phyloP scores from a whole-genome alignment of 1,140 invertebrate genomes.

The Eulimnadia texana region DNA sequence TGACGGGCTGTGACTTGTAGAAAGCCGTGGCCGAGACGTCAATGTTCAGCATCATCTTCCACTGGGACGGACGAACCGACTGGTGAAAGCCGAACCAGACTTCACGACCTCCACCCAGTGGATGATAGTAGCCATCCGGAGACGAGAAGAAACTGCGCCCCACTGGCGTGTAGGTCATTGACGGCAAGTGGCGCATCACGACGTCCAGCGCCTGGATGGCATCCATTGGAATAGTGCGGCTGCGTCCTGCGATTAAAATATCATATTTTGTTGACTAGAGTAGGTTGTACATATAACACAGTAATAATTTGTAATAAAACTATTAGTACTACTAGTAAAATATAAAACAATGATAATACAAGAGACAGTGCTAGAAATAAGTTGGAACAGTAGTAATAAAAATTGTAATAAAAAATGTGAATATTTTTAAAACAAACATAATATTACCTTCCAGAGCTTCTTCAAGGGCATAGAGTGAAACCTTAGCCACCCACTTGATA shows the following conservation, averaged over 20 bases:
- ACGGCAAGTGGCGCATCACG: constrained; percentile 96
- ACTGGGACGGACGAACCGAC: constrained; percentile 94
- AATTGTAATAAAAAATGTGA: too few species aligned
- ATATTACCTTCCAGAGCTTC: constrained; percentile 88
- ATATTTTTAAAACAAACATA: too few species aligned
- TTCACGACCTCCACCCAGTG: constrained; percentile 92
- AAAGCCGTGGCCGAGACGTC: constrained; percentile 99
- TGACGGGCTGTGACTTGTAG: constrained; percentile 98
- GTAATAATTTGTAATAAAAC: too few species aligned
- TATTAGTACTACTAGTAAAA: too few species aligned
- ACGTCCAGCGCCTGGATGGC: constrained; percentile 95
- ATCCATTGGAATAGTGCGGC: constrained; percentile 93
- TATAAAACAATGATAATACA: too few species aligned
- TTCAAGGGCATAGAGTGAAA: constrained; percentile 89
- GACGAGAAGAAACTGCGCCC: constrained; percentile 98
- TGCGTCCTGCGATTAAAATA: constrained; percentile 34
- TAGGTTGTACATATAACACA: too few species aligned
- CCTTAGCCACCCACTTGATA: constrained; percentile 95
- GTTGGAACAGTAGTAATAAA: too few species aligned
- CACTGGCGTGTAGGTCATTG: constrained; percentile 98
- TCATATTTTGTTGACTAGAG: not conserved
- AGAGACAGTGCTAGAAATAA: too few species aligned
- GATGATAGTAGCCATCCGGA: constrained; percentile 95
- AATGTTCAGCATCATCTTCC: constrained; percentile 99
- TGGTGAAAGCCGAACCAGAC: constrained; percentile 99